These are phyloP conservation scores for Callyntrura guangdongensis DNA, from an alignment of 2,888 invertebrate species.

Conservation along the genomic window DNA sequence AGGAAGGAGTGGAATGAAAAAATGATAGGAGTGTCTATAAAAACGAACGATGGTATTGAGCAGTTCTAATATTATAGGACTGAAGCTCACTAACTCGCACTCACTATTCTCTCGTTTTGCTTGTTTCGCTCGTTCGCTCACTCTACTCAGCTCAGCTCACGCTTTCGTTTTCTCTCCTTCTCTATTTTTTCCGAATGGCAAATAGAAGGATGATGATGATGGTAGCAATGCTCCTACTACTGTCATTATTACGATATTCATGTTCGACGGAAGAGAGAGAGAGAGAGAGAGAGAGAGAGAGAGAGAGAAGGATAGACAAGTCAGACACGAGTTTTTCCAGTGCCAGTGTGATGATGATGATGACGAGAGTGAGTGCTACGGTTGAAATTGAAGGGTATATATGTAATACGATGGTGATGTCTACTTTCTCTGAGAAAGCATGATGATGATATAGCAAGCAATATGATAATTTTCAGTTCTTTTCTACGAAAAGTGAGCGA, in stretches of 20 bases:
- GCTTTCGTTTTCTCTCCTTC: conserved; percentile 57
- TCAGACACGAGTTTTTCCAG: conserved; percentile 43
- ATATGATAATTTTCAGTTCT: conserved; percentile 63
- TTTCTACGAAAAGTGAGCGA: conserved; percentile 48
- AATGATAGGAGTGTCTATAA: conserved; percentile 82
- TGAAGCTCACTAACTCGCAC: conserved; percentile 43
- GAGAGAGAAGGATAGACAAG: conserved; percentile 59
- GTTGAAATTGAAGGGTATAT: conserved; percentile 36
- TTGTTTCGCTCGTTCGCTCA: conserved; percentile 27
- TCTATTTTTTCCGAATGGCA: conserved; percentile 54
- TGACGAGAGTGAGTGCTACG: conserved; percentile 30
- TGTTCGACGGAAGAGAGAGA: conserved; percentile 62
- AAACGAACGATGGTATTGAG: conserved; percentile 79
- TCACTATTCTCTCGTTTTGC: not conserved
- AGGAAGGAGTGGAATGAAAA: conserved; percentile 75
- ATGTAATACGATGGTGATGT: not conserved
- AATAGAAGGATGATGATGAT: conserved; percentile 57
- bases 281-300: conserved; percentile 36
- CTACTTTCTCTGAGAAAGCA: not conserved
- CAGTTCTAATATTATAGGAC: conserved; percentile 73
- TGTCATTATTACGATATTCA: conserved; percentile 73
- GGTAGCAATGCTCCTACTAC: conserved; percentile 65
- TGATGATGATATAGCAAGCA: conserved; percentile 38
- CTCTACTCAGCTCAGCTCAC: conserved; percentile 23
- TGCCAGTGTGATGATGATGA: conserved; percentile 38